Percentiles rank a stretch among this genome's conserved stretches.
Evolutionary conservation across 2,797 vertebrate species (phyloP).

Genomic region (Chaetodon trifasciatus): DNA sequence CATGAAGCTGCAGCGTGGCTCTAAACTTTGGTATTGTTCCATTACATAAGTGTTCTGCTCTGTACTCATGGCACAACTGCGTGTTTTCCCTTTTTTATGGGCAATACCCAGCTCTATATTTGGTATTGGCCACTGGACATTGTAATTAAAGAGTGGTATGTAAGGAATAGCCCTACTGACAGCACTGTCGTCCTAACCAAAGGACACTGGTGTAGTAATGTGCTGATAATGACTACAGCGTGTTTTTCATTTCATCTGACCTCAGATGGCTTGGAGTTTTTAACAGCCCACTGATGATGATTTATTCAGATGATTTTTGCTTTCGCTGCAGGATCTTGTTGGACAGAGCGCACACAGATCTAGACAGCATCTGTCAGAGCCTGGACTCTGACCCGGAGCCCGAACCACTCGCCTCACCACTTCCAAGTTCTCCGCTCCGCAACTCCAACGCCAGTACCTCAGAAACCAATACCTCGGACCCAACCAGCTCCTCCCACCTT

Average conservation of each 20-base stretch:
- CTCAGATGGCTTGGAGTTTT: background rate
- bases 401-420: slow-evolving; percentile 82
- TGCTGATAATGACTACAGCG: background rate
- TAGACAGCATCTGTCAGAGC: slow-evolving; percentile 88
- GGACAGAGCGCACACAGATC: slow-evolving; percentile 93
- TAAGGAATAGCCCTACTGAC: background rate
- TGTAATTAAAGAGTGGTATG: slow-evolving; percentile 36
- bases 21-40: slow-evolving; percentile 15
- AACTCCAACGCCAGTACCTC: slow-evolving; percentile 94
- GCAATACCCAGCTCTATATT: slow-evolving; percentile 29
- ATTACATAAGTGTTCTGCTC: slow-evolving; percentile 43
- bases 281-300: background rate
- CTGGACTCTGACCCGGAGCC: slow-evolving; percentile 91
- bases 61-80: background rate
- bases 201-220: slow-evolving; percentile 17
- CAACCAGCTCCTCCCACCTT: slow-evolving; percentile 57
- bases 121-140: slow-evolving; percentile 10
- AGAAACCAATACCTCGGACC: slow-evolving; percentile 88
- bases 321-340: slow-evolving; percentile 88
- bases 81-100: slow-evolving; percentile 20
- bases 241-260: slow-evolving; percentile 19
- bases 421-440: slow-evolving; percentile 83
- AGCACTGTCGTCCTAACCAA: background rate
- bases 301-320: background rate
- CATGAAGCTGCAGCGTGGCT: background rate